Percentiles rank a stretch among this genome's conserved stretches.
phyloP scores from a whole-genome alignment of 1,140 invertebrate genomes.

The Cheumatopsyche charites region DNA sequence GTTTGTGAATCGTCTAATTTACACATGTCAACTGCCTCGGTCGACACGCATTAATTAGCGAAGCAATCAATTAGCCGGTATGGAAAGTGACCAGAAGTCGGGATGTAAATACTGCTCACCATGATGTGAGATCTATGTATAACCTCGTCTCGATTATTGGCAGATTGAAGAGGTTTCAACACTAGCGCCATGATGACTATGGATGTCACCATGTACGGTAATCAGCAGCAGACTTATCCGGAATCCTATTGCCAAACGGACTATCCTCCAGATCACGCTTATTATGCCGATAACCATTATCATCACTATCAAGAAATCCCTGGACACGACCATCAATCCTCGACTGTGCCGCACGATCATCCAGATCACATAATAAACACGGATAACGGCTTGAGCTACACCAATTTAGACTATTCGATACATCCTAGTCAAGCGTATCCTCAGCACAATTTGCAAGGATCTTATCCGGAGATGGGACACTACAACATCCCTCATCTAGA shows the following conservation, averaged over 20 bases:
- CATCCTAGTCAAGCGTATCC: constrained; percentile 54
- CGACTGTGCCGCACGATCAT: constrained; percentile 47
- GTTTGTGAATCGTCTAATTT: not conserved
- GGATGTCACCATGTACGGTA: constrained; percentile 62
- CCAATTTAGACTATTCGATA: constrained; percentile 78
- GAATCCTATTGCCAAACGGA: constrained; percentile 57
- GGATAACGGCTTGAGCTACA: constrained; percentile 86
- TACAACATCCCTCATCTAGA: constrained; percentile 53
- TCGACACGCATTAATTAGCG: not conserved
- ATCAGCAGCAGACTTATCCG: constrained; percentile 55
- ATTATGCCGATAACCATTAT: constrained; percentile 55
- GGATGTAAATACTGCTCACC: not conserved
- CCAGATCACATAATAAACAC: constrained; percentile 75
- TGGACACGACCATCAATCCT: constrained; percentile 48
- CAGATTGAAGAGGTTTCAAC: not conserved
- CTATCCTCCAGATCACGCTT: constrained; percentile 53
- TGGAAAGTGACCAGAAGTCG: not conserved
- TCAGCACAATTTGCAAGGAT: constrained; percentile 30
- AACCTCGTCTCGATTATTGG: too few species aligned
- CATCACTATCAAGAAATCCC: constrained; percentile 55
- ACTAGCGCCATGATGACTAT: constrained; percentile 61
- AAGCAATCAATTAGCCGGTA: too few species aligned
- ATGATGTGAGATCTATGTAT: too few species aligned
- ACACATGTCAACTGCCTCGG: not conserved
- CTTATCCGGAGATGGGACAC: constrained; percentile 43